phyloP scores from a whole-genome alignment of 2,888 invertebrate genomes.

The Nephrotoma guestfalica region DNA sequence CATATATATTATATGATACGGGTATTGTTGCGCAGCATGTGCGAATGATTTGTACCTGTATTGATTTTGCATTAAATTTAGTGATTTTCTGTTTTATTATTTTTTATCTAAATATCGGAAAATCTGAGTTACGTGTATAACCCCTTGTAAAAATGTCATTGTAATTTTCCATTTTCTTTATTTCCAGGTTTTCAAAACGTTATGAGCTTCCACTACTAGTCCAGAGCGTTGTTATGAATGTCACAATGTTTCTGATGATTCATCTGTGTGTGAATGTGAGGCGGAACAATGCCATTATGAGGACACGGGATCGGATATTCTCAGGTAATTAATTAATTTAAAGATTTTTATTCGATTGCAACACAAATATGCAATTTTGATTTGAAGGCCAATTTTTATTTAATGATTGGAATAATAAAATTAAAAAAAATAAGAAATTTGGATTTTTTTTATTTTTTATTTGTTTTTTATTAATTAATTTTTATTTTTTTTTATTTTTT shows the following conservation, averaged over 20 bases:
- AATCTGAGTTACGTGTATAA: background rate
- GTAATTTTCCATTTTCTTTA: background rate
- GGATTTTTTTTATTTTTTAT: background rate
- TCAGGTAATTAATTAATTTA: conserved; percentile 44
- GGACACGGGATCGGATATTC: conserved; percentile 63
- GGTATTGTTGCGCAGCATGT: background rate
- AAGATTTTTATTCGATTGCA: background rate
- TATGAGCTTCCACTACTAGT: conserved; percentile 90
- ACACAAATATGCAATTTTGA: background rate
- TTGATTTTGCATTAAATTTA: background rate
- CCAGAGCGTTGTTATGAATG: conserved; percentile 95
- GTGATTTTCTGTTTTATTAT: background rate
- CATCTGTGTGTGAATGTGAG: conserved; percentile 80
- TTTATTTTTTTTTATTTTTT: background rate
- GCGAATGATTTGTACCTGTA: background rate
- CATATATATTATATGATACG: background rate
- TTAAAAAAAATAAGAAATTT: background rate
- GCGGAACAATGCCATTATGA: conserved; percentile 63
- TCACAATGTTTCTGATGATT: conserved; percentile 91
- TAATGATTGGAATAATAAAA: background rate
- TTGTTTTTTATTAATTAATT: background rate
- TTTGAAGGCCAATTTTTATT: background rate
- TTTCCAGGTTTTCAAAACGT: conserved; percentile 93
- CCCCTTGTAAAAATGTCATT: background rate
- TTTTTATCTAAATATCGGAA: background rate